Base-by-base conservation (phyloP, 2,888 invertebrate species). In the Hydraecia micacea region DNA sequence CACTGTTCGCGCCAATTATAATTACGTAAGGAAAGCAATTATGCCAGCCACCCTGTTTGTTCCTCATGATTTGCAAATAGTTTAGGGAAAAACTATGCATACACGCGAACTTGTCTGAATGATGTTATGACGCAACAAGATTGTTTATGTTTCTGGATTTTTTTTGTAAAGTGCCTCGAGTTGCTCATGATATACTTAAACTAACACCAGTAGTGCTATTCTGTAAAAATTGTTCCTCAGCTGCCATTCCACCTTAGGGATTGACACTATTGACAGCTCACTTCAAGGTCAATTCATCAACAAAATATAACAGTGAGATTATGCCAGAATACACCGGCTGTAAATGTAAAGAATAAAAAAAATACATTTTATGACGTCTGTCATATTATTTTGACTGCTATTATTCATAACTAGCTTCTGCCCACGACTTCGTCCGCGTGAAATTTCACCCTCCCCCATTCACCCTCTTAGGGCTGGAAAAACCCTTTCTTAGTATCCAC, bases 1-100 rank as follows among this genome's bases (percentile, higher is more conserved):
- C 93, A 94, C 91, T 93, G 93, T 94, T 93, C 93, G 89, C 95
- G 95, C 95, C 95, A 96, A 96, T 96, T 95, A 96, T 95, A 94
- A 95, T 94, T 91, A 93, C 92, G 93, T 95, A 95, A 96, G 96
- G 93, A 94, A 95, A 95, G 94, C 94, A 94, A 95, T 95, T 95
- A 95, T 81, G 87, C 84, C 82, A 80, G 76, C 72, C 82, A 76
- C 88, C 81, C 81, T 84, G 88, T 87, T 86, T 85, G 84, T 85
- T 85, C 85, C 80, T 76, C 87, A 58, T 84, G 86, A 86, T 87
- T 88, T 88, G 86, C 90, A 86, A 85, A 85, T 88, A 87, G 84
- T 88, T 87, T 88, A 87, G 79, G 66, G 82, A 85, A 87, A 89
- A 88, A 85, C 88, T 89, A 89, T 87, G 86, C 88, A 80, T 11